These are phyloP conservation scores for Sebastes trivittatus DNA, from an alignment of 2,797 vertebrate species.

Conservation along the genomic window DNA sequence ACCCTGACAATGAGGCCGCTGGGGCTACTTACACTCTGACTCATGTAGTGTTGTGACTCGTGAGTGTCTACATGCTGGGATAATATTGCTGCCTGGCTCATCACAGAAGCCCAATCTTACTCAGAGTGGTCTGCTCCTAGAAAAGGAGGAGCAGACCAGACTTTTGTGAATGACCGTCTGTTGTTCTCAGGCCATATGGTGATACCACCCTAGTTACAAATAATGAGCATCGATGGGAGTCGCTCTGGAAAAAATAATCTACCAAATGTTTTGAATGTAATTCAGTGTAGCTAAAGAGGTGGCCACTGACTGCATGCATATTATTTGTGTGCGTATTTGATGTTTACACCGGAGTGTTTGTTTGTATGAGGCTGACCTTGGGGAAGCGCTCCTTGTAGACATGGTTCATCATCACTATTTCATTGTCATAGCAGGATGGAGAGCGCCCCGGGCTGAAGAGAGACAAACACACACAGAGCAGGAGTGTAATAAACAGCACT, in stretches of 20 bases:
- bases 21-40: background rate
- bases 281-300: background rate
- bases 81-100: background rate
- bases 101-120: background rate
- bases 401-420: conserved; percentile 98
- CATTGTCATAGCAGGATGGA: conserved; percentile 91
- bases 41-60: background rate
- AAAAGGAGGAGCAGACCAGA: background rate
- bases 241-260: background rate
- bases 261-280: background rate
- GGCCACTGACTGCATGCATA: background rate
- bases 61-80: background rate
- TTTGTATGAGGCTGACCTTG: conserved; percentile 84
- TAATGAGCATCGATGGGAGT: background rate
- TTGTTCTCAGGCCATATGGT: background rate
- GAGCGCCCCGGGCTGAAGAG: conserved; percentile 83
- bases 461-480: conserved; percentile 65
- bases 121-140: background rate
- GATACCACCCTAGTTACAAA: background rate
- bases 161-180: background rate
- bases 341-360: conserved; percentile 33
- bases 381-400: conserved; percentile 97
- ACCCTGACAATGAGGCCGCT: background rate
- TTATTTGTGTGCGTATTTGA: conserved; percentile 8
- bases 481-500: conserved; percentile 40